These are phyloP conservation scores for Kryptopterus vitreolus DNA, from an alignment of 2,797 vertebrate species.

Conservation along the genomic window DNA sequence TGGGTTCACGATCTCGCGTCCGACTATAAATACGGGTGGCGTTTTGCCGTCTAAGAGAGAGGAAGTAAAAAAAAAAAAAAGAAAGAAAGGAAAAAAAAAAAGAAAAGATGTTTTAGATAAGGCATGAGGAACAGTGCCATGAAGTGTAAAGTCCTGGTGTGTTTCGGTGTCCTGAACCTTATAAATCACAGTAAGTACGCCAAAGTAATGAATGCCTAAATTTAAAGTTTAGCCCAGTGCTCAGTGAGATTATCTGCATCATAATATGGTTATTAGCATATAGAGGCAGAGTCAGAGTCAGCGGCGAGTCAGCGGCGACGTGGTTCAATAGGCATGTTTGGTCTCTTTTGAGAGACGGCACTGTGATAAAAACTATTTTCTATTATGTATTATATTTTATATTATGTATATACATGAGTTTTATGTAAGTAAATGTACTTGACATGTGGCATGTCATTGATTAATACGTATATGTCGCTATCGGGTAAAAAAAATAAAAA, in stretches of 20 bases:
- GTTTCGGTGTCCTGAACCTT: slow-evolving; percentile 62
- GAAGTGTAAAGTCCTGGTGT: slow-evolving; percentile 77
- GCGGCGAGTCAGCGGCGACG: neutral
- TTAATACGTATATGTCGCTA: too few relatives aligned
- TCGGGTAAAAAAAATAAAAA: too few relatives aligned
- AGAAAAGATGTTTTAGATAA: slow-evolving; percentile 75
- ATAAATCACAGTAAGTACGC: slow-evolving; percentile 73
- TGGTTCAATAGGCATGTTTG: neutral
- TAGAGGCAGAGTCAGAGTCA: neutral
- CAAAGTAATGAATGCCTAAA: neutral
- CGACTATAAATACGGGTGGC: slow-evolving; percentile 41
- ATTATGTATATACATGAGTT: neutral
- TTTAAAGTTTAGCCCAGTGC: neutral
- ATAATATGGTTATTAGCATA: neutral
- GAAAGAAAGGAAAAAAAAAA: slow-evolving; percentile 32
- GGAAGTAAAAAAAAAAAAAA: slow-evolving; percentile 38
- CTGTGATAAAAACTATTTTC: neutral
- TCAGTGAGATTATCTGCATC: neutral
- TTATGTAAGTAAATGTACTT: neutral
- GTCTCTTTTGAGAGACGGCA: neutral
- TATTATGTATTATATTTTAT: neutral
- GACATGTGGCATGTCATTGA: neutral
- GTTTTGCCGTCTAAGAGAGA: slow-evolving; percentile 19
- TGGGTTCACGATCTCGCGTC: slow-evolving; percentile 14
- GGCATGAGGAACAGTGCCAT: slow-evolving; percentile 66